Base-by-base conservation (phyloP, 2,113 vertebrate species). In the Erinaceus europaeus region DNA sequence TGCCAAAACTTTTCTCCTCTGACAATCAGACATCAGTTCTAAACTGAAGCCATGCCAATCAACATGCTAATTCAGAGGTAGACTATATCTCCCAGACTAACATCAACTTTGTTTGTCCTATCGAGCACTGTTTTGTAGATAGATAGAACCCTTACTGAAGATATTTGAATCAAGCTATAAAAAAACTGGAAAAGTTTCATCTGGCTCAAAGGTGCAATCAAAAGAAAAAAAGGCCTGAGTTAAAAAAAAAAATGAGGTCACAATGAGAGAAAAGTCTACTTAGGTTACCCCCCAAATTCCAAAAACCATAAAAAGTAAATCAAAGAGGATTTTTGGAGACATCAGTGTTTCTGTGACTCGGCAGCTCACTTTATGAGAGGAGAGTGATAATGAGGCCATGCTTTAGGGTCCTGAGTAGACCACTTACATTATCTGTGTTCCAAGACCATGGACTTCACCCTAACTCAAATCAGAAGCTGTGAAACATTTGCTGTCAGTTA, bases 401-500 rank as follows among this genome's bases (percentile, higher is more conserved):
- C 48, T 53, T 52, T 48, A 64, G 18, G 44, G 71, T 75, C 74
- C 65, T 68, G 69, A 77, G 74, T 34, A 29, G 23, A 74, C 32
- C 61, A 82, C 53, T 88, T 83, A 48, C 27, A 73, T 88, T 91
- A 86, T 84, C 74, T 57, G n/a, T 74, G 68, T 18, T 77, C 86
- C 80, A 90, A 62, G 77, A 44, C 32, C 53, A 53, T 4, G 4
- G 13, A 71, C 59, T 75, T 96, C 86, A 94, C 72, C 84, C 48
- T 90, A 55, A 48, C 69, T 74, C 69, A 79, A 42, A 84, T 82
- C 86, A 91, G 65, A 12, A 68, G 65, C 64, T 1, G 0, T 79
- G 77, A 93, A 93, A 78, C 59, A 78, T 92, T 46, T 82, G 32
- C 86, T 92, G 80, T 93, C 90, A 61, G 44, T 89, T 74, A 62